Percentiles rank a stretch among this genome's conserved stretches.
These are phyloP conservation scores for Xiphophorus hellerii DNA, from an alignment of 2,113 vertebrate species.

Conservation along the genomic window DNA sequence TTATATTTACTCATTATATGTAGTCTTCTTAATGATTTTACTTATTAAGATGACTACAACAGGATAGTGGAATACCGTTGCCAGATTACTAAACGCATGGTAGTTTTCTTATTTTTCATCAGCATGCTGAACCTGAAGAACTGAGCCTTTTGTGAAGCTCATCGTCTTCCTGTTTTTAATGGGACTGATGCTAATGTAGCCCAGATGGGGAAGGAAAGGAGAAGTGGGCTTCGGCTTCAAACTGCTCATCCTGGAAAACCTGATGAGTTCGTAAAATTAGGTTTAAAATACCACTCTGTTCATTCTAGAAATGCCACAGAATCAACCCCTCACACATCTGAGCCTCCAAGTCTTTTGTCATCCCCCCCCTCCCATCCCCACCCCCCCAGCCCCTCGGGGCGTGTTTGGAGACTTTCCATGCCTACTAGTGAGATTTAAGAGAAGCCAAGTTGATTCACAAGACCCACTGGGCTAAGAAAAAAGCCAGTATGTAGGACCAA, in stretches of 20 bases:
- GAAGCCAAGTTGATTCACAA: constrained; percentile 57
- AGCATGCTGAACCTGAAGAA: neutral
- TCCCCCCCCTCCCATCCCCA: neutral
- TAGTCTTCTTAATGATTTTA: neutral
- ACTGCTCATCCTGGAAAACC: constrained; percentile 35
- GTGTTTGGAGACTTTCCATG: constrained; percentile 47
- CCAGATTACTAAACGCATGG: neutral
- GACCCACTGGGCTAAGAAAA: constrained; percentile 51
- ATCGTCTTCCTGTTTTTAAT: constrained; percentile 18
- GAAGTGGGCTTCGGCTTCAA: constrained; percentile 19
- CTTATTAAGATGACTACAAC: neutral
- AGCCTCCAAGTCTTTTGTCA: constrained; percentile 21
- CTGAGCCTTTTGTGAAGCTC: constrained; percentile 19
- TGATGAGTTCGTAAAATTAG: constrained; percentile 12
- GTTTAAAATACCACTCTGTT: constrained; percentile 16
- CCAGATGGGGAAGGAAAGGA: constrained; percentile 47
- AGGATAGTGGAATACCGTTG: neutral
- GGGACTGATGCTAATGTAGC: constrained; percentile 44
- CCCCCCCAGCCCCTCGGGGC: too few relatives aligned
- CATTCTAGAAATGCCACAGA: constrained; percentile 18
- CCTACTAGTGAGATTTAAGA: constrained; percentile 47
- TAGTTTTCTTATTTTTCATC: constrained; percentile 1
- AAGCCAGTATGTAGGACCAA: constrained; percentile 48
- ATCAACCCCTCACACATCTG: constrained; percentile 11
- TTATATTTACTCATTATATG: neutral